Conservation (phyloP, 2,797 vertebrate genomes). For the Pseudomugil gertrudae region DNA sequence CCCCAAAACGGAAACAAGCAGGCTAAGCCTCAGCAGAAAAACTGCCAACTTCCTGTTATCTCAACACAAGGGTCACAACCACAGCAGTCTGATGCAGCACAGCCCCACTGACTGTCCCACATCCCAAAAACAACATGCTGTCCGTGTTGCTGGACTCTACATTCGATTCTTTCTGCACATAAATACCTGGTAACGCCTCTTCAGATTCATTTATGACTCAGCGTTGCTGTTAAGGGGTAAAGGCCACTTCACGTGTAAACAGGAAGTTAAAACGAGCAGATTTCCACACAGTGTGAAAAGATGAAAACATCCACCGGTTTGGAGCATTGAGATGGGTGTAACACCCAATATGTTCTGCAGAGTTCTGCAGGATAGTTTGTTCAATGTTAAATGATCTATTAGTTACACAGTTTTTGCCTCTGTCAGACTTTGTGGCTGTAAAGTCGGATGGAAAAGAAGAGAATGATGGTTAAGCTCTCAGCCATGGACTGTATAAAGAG, state of each 20-base stretch:
- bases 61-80: neutral
- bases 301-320: no score
- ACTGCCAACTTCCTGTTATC: constrained; percentile 46
- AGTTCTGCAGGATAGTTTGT: no score
- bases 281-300: no score
- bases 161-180: neutral
- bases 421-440: no score
- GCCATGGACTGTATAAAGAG: no score
- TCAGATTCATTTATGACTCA: no score
- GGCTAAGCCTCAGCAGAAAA: constrained; percentile 67
- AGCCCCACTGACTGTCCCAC: neutral
- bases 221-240: neutral
- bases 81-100: neutral
- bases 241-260: neutral
- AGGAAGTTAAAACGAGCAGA: neutral
- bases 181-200: neutral
- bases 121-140: neutral
- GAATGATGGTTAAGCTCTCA: no score
- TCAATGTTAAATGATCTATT: no score
- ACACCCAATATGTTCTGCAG: no score
- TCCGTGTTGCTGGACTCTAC: neutral
- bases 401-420: no score
- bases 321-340: no score
- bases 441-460: no score
- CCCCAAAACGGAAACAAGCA: constrained; percentile 38